Evolutionary conservation across 1,140 invertebrate genomes (phyloP).

Genomic region (Platyura marginata): DNA sequence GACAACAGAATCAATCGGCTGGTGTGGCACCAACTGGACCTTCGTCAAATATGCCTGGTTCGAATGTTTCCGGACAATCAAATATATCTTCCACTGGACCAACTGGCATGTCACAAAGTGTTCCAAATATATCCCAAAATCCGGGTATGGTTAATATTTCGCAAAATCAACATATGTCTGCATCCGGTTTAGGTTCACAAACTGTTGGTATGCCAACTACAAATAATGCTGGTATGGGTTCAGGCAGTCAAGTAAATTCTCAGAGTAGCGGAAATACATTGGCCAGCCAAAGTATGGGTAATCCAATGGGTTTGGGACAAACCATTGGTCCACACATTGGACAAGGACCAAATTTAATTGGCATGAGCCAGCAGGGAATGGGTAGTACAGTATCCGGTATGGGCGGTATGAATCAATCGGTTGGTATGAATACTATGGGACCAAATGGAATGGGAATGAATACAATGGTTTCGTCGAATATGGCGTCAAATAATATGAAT

Average conservation of each 20-base stretch:
- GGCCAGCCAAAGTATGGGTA: neutral
- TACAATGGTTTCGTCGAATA: constrained; percentile 8
- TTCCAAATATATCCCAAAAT: neutral
- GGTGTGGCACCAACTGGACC: constrained; percentile 17
- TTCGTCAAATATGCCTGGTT: neutral
- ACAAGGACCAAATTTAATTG: constrained; percentile 5
- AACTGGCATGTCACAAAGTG: neutral
- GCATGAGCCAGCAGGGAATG: neutral
- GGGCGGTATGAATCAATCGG: constrained; percentile 8
- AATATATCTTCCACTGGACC: neutral
- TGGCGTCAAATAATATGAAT: too few relatives aligned
- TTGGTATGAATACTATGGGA: constrained; percentile 7
- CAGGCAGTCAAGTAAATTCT: neutral
- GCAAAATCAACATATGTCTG: neutral
- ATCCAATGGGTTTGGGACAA: neutral
- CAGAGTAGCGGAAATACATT: neutral
- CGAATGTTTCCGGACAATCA: neutral
- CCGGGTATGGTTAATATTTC: neutral
- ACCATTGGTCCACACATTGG: neutral
- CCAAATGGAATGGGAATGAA: neutral
- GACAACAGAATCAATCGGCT: constrained; percentile 25
- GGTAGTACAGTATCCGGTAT: constrained; percentile 3
- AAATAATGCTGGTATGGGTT: neutral
- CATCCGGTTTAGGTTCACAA: neutral
- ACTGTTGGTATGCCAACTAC: neutral